Conservation (phyloP, 2,888 invertebrate species). For the Agriopis aurantiaria region DNA sequence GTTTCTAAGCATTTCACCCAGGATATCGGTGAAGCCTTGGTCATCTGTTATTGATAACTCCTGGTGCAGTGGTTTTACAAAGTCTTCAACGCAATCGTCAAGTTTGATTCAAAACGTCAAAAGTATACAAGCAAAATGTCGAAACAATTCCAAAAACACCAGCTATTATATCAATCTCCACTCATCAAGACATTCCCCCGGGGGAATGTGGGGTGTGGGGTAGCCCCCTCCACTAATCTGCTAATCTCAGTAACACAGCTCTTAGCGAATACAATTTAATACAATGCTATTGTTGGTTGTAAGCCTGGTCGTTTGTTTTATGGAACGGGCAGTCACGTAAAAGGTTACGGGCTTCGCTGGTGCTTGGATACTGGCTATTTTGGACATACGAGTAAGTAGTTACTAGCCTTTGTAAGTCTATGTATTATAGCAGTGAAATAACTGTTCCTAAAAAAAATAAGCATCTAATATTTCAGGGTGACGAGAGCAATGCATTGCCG, state of each 20-base stretch:
- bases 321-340: slow-evolving; percentile 18
- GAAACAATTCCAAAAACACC: not conserved
- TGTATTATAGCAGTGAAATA: no score
- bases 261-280: slow-evolving; percentile 36
- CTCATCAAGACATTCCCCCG: not conserved
- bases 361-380: not conserved
- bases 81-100: no score
- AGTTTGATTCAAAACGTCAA: not conserved
- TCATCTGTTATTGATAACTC: no score
- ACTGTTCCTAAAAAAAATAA: no score
- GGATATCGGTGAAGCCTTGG: no score
- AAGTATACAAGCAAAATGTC: not conserved
- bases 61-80: no score
- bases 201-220: not conserved
- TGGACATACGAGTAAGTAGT: no score
- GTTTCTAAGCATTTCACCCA: no score
- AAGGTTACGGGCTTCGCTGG: slow-evolving; percentile 14
- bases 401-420: no score
- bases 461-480: no score
- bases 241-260: slow-evolving; percentile 43
- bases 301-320: slow-evolving; percentile 25
- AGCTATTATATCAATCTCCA: slow-evolving; percentile 5
- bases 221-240: slow-evolving; percentile 36
- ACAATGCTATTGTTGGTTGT: slow-evolving; percentile 33
- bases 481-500: no score